Percentiles rank a stretch among this genome's conserved stretches.
Evolutionary conservation across 2,888 invertebrate species (phyloP).

Genomic region (Agrilus mali): DNA sequence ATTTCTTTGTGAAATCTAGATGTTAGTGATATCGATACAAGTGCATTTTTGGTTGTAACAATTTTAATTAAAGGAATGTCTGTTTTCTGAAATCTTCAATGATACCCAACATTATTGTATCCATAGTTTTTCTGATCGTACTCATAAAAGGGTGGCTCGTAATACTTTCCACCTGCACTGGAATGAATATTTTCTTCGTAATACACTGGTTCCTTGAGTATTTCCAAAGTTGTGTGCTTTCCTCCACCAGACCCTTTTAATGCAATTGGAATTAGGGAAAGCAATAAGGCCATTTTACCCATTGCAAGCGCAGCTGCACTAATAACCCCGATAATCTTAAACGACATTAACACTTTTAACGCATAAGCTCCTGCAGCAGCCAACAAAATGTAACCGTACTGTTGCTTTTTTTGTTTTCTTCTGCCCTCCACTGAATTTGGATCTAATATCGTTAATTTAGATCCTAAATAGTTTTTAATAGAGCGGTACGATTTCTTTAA

Average conservation of each 20-base stretch:
- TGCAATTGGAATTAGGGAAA: slow-evolving; percentile 66
- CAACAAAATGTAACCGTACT: slow-evolving; percentile 52
- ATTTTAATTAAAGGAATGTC: too few relatives aligned
- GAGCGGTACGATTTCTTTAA: too few relatives aligned
- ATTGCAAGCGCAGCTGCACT: slow-evolving; percentile 72
- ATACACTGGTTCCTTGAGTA: slow-evolving; percentile 75
- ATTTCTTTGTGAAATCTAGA: too few relatives aligned
- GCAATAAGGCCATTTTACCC: slow-evolving; percentile 70
- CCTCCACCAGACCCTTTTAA: slow-evolving; percentile 58
- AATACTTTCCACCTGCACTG: slow-evolving; percentile 21
- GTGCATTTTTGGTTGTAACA: too few relatives aligned
- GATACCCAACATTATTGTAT: slow-evolving; percentile 1
- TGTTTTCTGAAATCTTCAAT: too few relatives aligned
- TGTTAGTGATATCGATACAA: too few relatives aligned
- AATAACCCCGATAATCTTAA: slow-evolving; percentile 60
- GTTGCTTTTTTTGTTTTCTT: slow-evolving; percentile 50
- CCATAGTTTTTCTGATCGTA: slow-evolving; percentile 14
- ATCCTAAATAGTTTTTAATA: too few relatives aligned
- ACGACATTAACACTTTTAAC: slow-evolving; percentile 59
- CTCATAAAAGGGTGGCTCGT: slow-evolving; percentile 33
- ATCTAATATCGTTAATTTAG: slow-evolving; percentile 3
- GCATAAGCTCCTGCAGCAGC: slow-evolving; percentile 60
- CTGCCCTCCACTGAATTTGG: slow-evolving; percentile 36
- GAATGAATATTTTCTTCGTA: slow-evolving; percentile 67
- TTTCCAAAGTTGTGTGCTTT: slow-evolving; percentile 70